Conservation (phyloP, 2,888 invertebrate genomes). For the Serrognathus titanus region DNA sequence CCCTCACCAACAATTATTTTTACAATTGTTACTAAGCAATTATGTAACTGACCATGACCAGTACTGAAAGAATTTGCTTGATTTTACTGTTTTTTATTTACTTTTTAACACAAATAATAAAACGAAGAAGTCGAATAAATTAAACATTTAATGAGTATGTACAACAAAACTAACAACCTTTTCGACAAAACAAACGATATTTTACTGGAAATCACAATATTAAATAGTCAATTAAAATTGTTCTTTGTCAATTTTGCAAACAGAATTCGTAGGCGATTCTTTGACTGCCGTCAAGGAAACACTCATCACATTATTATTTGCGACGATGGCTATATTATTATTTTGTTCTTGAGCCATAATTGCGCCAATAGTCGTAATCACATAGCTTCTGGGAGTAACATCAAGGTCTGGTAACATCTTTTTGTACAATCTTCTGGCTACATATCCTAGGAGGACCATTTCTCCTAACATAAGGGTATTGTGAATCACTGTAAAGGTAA, state of each 20-base stretch:
- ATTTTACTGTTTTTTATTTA: too few species aligned
- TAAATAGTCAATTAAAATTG: background rate
- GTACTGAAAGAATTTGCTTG: too few species aligned
- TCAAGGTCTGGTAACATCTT: conserved; percentile 42
- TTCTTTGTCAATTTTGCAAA: background rate
- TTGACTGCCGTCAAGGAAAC: too few species aligned
- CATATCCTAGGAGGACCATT: conserved; percentile 63
- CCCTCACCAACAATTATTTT: too few species aligned
- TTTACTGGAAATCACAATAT: background rate
- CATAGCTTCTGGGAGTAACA: conserved; percentile 1
- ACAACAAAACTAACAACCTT: too few species aligned
- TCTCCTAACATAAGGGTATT: conserved; percentile 64
- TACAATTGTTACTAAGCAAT: too few species aligned
- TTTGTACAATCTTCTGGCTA: conserved; percentile 63
- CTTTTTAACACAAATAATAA: too few species aligned
- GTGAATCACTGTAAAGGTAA: conserved; percentile 61
- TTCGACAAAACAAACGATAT: too few species aligned
- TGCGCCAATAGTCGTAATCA: conserved; percentile 26
- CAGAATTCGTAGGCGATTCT: background rate
- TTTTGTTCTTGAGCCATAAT: conserved; percentile 23
- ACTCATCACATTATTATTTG: background rate
- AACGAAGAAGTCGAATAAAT: too few species aligned
- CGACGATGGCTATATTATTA: conserved; percentile 10
- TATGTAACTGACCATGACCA: too few species aligned
- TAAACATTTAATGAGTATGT: too few species aligned